These are phyloP conservation scores for Xyliphius kryptos DNA, from an alignment of 2,113 vertebrate genomes.

Conservation along the genomic window DNA sequence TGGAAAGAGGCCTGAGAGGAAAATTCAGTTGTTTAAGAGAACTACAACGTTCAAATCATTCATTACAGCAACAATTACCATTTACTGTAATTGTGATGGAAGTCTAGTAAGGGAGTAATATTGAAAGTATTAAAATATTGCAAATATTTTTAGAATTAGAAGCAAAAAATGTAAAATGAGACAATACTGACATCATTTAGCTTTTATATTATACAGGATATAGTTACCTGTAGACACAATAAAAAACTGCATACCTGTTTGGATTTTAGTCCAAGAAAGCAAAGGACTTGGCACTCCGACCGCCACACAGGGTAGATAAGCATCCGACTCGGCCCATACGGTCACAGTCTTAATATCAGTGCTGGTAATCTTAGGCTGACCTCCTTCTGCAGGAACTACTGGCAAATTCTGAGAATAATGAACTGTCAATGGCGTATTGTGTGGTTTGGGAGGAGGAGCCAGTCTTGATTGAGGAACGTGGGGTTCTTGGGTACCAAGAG, in stretches of 20 bases:
- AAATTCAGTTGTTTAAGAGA: slow-evolving; percentile 1
- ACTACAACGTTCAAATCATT: background rate
- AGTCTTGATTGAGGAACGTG: slow-evolving; percentile 22
- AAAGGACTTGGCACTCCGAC: slow-evolving; percentile 73
- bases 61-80: background rate
- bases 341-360: slow-evolving; percentile 58
- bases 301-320: slow-evolving; percentile 73
- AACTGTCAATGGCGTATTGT: slow-evolving; percentile 22
- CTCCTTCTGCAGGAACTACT: slow-evolving; percentile 44
- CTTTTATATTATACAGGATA: background rate
- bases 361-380: slow-evolving; percentile 67
- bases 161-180: too few relatives aligned
- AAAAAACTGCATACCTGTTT: slow-evolving; percentile 70
- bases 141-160: too few relatives aligned
- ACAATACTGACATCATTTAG: too few relatives aligned
- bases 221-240: slow-evolving; percentile 1
- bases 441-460: slow-evolving; percentile 16
- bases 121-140: too few relatives aligned
- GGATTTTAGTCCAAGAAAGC: slow-evolving; percentile 81
- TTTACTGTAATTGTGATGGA: too few relatives aligned
- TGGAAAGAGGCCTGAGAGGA: background rate
- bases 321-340: slow-evolving; percentile 68
- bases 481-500: slow-evolving; percentile 22
- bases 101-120: too few relatives aligned
- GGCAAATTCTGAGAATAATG: slow-evolving; percentile 34